Percentiles rank a stretch among this genome's conserved stretches.
These are phyloP conservation scores for Falco cherrug DNA, from an alignment of 2,797 vertebrate species.

Conservation along the genomic window DNA sequence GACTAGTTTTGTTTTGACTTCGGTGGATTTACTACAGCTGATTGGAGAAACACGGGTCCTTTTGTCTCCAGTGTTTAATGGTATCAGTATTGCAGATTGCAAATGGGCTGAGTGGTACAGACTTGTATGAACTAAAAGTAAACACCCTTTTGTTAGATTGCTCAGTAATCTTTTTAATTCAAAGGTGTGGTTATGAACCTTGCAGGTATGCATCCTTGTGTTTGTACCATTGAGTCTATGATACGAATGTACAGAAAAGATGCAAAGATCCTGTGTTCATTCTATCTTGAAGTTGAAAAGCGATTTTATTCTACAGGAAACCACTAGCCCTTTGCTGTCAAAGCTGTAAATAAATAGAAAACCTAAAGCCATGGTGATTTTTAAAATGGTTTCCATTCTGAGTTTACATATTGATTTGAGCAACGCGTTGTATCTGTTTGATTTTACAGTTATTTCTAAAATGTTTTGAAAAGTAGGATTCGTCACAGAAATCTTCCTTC, in stretches of 20 bases:
- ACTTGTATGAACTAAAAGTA: neutral
- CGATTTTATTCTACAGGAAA: neutral
- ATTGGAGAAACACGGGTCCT: neutral
- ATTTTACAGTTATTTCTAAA: neutral
- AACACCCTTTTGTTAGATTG: slow-evolving; percentile 18
- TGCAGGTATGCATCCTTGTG: neutral
- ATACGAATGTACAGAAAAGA: neutral
- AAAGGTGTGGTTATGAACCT: neutral
- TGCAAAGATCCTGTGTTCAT: neutral
- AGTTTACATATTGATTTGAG: neutral
- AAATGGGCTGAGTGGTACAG: neutral
- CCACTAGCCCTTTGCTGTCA: neutral
- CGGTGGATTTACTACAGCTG: neutral
- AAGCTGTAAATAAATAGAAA: slow-evolving; percentile 3
- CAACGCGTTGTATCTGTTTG: neutral
- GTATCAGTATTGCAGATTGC: neutral
- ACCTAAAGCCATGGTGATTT: neutral
- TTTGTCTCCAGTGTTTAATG: neutral
- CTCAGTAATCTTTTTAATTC: neutral
- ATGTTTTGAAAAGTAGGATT: neutral
- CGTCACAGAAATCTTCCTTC: neutral
- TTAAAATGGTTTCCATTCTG: neutral
- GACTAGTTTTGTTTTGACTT: neutral
- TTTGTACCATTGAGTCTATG: neutral
- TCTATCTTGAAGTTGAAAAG: neutral